Evolutionary conservation across 2,888 invertebrate species (phyloP).

Genomic region (Drosophila parthenogenetica): DNA sequence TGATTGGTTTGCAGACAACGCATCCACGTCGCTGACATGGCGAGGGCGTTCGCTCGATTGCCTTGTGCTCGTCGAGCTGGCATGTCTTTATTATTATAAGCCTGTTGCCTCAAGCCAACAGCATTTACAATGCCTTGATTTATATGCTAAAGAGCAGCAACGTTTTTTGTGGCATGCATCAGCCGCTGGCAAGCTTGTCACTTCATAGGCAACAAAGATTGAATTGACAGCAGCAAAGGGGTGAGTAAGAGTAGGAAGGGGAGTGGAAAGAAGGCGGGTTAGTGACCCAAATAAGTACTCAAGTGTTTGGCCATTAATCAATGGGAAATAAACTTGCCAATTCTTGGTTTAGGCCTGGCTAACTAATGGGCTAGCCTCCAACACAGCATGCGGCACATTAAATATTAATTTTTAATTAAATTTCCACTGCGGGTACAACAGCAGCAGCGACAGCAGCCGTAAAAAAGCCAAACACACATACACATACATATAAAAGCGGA

Average conservation of each 20-base stretch:
- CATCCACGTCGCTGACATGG: conserved; percentile 59
- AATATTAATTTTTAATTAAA: conserved; percentile 74
- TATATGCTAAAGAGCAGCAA: conserved; percentile 72
- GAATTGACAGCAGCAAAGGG: conserved; percentile 33
- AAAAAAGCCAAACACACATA: conserved; percentile 3
- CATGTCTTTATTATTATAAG: conserved; percentile 80
- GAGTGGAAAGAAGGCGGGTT: background rate
- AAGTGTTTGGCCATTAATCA: conserved; percentile 45
- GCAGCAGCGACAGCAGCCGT: conserved; percentile 17
- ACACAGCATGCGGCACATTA: conserved; percentile 48
- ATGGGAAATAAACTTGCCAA: conserved; percentile 36
- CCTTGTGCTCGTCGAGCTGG: conserved; percentile 28
- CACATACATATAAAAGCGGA: conserved; percentile 29
- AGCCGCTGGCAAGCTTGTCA: conserved; percentile 56
- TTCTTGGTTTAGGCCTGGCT: conserved; percentile 47
- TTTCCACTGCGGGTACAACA: conserved; percentile 30
- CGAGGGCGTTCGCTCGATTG: conserved; percentile 74
- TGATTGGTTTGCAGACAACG: conserved; percentile 70
- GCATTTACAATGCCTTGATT: conserved; percentile 67
- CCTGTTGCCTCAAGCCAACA: conserved; percentile 31
- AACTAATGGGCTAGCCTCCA: conserved; percentile 41
- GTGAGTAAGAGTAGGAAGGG: background rate
- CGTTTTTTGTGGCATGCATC: conserved; percentile 23
- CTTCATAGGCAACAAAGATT: conserved; percentile 33
- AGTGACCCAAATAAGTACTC: conserved; percentile 53